Base-by-base conservation (phyloP, 2,113 vertebrate genomes). In the Apeltes quadracus region DNA sequence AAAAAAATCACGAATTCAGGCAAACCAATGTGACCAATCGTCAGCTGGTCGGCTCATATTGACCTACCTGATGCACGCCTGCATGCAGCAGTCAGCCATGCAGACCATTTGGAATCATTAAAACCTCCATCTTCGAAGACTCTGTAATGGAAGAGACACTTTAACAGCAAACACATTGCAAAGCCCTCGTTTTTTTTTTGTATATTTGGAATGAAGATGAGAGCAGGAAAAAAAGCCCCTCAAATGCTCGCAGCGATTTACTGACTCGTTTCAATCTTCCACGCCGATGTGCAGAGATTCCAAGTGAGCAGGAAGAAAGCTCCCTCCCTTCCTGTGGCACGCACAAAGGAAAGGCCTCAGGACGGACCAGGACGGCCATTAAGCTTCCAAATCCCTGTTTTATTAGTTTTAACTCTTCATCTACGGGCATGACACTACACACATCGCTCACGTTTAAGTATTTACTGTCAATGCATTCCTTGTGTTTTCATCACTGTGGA, bases 271-370 rank as follows among this genome's bases (percentile, higher is more conserved):
- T 81, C 53, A 34, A 22, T 70, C 22, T 16, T 62, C 22, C 44
- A 5, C 20, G 54, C 13, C 25, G 58, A 57, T 8, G 43, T 62
- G 38, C 25, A 15, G 53, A 62, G 34, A 83, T 55, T 85, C 64
- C 59, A 70, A 68, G 68, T 76, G 65, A 76, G 38, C 72, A 58
- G 66, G 75, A 79, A 70, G 72, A 80, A 70, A 18, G 72, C 18
- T 41, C 50, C 18, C 70, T n/a, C 54, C 71, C 76, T 78, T 7
- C 65, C 43, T 63, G 7, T 77, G 72, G 72, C 78, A 62, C 13
- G 75, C 57, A 79, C 53, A 69, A 36, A 77, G 72, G 75, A 81
- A 84, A 15, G 76, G 22, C 78, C 76, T 48, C 50, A 0, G 86
- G 81, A 72, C 27, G 67, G 16, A 66, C 10, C 20, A 18, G 55